These are phyloP conservation scores for Xestia xanthographa DNA, from an alignment of 2,888 invertebrate species.

Conservation along the genomic window DNA sequence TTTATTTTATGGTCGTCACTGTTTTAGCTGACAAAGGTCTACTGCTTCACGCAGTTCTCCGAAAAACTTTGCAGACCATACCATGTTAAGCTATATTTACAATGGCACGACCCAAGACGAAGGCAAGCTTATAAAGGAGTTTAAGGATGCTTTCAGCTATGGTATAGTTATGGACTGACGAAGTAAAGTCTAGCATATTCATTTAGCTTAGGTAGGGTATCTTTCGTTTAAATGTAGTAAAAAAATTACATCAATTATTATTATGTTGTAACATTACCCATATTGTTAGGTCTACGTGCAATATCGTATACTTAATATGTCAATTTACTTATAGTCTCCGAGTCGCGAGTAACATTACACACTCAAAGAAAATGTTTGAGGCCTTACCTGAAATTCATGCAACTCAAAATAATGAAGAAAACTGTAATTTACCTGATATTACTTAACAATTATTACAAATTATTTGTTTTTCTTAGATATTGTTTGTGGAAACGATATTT, in stretches of 20 bases:
- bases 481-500: slow-evolving; percentile 2
- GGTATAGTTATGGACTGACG: not conserved
- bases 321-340: not conserved
- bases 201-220: not conserved
- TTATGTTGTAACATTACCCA: not conserved
- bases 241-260: not conserved
- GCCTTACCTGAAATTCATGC: not conserved
- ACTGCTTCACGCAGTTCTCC: not conserved
- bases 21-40: not conserved
- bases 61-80: not conserved
- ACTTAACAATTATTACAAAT: not conserved
- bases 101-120: not conserved
- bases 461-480: not conserved
- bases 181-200: slow-evolving; percentile 1
- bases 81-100: slow-evolving; percentile 2
- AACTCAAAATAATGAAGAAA: not conserved
- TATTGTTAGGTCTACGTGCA: not conserved
- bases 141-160: not conserved
- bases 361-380: not conserved
- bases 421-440: not conserved
- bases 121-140: slow-evolving; percentile 2
- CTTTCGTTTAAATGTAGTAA: not conserved
- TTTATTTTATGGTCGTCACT: not conserved
- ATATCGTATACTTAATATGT: not conserved
- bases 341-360: not conserved